Evolutionary conservation across 2,113 vertebrate genomes (phyloP), one percentile per base, ranked within the genome.

Genomic region (Alethe castanea): DNA sequence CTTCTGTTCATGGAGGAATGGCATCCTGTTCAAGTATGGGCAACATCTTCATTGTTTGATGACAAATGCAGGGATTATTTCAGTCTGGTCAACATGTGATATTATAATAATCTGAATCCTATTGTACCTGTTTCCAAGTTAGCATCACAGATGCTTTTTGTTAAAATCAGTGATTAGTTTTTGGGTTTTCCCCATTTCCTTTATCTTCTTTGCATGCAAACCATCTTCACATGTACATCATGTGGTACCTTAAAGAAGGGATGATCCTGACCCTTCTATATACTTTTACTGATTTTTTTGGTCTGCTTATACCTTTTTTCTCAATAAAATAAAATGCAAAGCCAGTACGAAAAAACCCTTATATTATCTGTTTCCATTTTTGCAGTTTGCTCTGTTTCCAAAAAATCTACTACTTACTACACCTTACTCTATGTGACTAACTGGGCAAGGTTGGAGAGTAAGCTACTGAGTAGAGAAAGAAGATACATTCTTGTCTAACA

Each of bases 151-250:
- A 52, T 40, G 2, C 1, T 61, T 76, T 83, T 33, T 64, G 73
- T 35, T 47, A 40, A 73, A 89, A 86, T 36, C 4, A 19, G 25
- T 66, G 18, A 38, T 59, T 81, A 50, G 2, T 18, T 65, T 77
- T 35, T 1, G 1, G 7, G 3, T 16, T 78, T 47, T 47, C 2
- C 4, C 9, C 13, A 19, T 69, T 79, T 57, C 2, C 3, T 60
- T 64, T 45, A 64, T 47, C 18, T 83, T 10, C 8, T 72, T 65
- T 65, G 5, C 28, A 35, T 33, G 8, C 1, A 59, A 38, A 23
- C 40, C 13, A 45, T 69, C 11, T 44, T 92, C 80, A 33, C 33
- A 36, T 19, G 26, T 6, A 56, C 4, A 18, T 67, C 29, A 61
- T 9, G 22, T 2, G 26, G 2, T 25, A 40, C 4, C 17, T 80